Evolutionary conservation across 2,797 vertebrate species (phyloP), one percentile per base, ranked within the genome.

Genomic region (Acipenser oxyrinchus): DNA sequence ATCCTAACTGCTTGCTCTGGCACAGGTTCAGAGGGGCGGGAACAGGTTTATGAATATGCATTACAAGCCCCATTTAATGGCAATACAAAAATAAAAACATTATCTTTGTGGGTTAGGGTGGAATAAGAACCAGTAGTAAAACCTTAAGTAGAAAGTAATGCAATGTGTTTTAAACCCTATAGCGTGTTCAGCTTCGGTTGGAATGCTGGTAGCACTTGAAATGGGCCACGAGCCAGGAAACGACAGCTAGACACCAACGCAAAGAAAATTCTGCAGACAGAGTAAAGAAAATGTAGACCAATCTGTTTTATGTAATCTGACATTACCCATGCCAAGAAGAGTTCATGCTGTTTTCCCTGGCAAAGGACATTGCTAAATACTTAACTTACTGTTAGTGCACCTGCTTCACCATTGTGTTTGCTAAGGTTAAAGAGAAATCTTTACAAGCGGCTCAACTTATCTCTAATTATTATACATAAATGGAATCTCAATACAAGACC

Each of bases 221-320:
- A 23, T 61, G 57, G 66, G 58, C 49, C 60, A 18, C 12, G 58
- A 55, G 57, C 65, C 48, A 49, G 66, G 57, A n/a, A 57, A 59
- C 60, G 49, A 61, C 59, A 61, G 48, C 48, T 15, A 66, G 49
- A 57, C 49, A 61, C n/a, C 9, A 49, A 61, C 50, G 57, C 66
- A 67, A 48, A 61, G 66, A 48, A 51, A 67, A 61, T 51, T 67
- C 57, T 61, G 58, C 48, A 23, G 15, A 60, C 13, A 61, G 66
- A 48, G 49, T 49, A 60, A n/a, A 37, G 66, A 61, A 67, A 65
- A 65, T 49, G 4, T 60, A 61, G 11, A 62, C 15, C 18, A 48
- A 62, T 62, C 60, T 62, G 60, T 62, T 18, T 62, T 62, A 9
- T 62, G 37, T 6, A 62, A 62, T 62, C 60, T 62, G 60, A 18